Conservation (phyloP, 2,888 invertebrate genomes). For the Tanypteryx hageni region DNA sequence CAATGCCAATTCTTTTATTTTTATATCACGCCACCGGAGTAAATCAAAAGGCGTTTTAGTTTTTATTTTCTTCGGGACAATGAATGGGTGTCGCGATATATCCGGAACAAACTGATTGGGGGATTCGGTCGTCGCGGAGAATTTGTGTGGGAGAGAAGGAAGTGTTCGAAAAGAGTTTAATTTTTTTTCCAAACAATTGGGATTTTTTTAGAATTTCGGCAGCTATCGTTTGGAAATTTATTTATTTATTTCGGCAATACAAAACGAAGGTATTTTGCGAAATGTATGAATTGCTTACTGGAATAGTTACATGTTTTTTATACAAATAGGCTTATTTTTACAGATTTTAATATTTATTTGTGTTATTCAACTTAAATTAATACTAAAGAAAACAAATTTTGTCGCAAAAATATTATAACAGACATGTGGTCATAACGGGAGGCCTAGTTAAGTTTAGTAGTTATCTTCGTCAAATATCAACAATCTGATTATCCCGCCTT, state of each 20-base stretch:
- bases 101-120: background rate
- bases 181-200: background rate
- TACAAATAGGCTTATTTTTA: too few relatives aligned
- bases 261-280: too few relatives aligned
- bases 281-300: too few relatives aligned
- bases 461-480: too few relatives aligned
- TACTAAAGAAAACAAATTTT: too few relatives aligned
- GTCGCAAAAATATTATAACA: too few relatives aligned
- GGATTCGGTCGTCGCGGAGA: background rate
- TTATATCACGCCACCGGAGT: background rate
- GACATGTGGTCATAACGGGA: too few relatives aligned
- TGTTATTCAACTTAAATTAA: too few relatives aligned
- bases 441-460: too few relatives aligned
- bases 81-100: background rate
- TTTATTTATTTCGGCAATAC: background rate
- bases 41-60: background rate
- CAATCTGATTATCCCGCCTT: too few relatives aligned
- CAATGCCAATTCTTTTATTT: conserved; percentile 12
- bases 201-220: background rate
- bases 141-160: background rate
- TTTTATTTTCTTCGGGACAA: background rate
- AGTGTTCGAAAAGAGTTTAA: background rate
- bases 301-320: too few relatives aligned
- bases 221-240: background rate
- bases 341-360: too few relatives aligned